These are phyloP conservation scores for Colostygia pectinataria DNA, from an alignment of 2,888 invertebrate genomes.

Conservation along the genomic window DNA sequence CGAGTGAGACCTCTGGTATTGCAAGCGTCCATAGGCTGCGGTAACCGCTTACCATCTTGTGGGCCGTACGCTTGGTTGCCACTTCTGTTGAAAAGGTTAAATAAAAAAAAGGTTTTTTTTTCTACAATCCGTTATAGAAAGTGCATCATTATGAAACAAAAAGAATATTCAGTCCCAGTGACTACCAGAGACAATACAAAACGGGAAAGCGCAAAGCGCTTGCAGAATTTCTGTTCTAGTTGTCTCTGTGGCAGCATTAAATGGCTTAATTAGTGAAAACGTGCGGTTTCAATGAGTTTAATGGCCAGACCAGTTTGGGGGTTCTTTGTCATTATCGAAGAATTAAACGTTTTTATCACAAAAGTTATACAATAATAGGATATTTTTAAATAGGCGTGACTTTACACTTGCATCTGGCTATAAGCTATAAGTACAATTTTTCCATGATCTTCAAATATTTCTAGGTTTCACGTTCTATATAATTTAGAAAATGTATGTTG, in stretches of 20 bases:
- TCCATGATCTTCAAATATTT: too few relatives aligned
- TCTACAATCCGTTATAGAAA: background rate
- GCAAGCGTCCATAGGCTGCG: too few relatives aligned
- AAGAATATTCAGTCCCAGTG: slow-evolving; percentile 3
- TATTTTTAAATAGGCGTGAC: too few relatives aligned
- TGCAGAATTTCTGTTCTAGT: slow-evolving; percentile 38
- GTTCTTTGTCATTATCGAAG: slow-evolving; percentile 1
- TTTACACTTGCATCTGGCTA: too few relatives aligned
- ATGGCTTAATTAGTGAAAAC: slow-evolving; percentile 50
- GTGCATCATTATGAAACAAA: background rate
- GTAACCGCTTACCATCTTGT: too few relatives aligned
- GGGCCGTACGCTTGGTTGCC: too few relatives aligned
- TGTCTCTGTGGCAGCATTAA: slow-evolving; percentile 41
- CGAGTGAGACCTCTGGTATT: too few relatives aligned
- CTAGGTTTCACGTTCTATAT: too few relatives aligned
- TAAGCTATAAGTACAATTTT: too few relatives aligned
- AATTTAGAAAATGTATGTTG: too few relatives aligned
- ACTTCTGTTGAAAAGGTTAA: too few relatives aligned
- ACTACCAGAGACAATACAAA: slow-evolving; percentile 30
- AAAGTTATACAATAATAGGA: too few relatives aligned
- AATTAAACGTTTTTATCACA: background rate
- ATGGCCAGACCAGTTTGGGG: slow-evolving; percentile 7
- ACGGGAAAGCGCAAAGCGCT: slow-evolving; percentile 38
- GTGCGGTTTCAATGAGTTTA: slow-evolving; percentile 49
- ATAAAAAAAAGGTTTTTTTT: background rate